Conservation (phyloP, 2,888 invertebrate genomes). For the Dolichomitus sp. region DNA sequence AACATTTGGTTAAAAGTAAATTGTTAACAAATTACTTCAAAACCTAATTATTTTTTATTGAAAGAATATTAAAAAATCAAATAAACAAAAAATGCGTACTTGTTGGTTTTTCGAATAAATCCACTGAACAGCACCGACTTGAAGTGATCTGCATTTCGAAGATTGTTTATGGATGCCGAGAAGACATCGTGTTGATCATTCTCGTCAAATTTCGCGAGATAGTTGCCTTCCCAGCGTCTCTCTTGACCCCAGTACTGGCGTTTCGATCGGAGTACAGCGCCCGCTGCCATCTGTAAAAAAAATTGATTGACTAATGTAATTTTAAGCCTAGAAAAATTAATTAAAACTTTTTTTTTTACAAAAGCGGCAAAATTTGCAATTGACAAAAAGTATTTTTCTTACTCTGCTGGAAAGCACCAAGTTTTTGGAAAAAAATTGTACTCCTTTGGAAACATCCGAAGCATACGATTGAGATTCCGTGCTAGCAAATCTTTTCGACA, state of each 20-base stretch:
- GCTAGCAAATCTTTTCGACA: constrained; percentile 96
- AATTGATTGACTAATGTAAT: background rate
- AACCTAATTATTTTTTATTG: background rate
- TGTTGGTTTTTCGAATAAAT: constrained; percentile 83
- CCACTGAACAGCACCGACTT: constrained; percentile 86
- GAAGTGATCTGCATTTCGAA: constrained; percentile 91
- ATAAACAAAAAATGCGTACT: constrained; percentile 67
- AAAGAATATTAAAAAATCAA: background rate
- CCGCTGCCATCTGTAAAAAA: constrained; percentile 89
- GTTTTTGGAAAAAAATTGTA: constrained; percentile 97
- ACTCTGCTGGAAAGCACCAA: constrained; percentile 98
- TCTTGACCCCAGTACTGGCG: constrained; percentile 91
- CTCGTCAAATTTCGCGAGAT: constrained; percentile 90
- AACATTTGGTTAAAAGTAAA: background rate
- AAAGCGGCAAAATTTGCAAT: background rate
- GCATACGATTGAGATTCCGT: constrained; percentile 96
- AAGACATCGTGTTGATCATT: constrained; percentile 90
- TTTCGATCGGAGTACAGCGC: constrained; percentile 90
- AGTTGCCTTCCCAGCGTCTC: constrained; percentile 95
- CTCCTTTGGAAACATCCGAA: constrained; percentile 94
- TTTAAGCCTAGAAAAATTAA: no score
- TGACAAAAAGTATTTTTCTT: constrained; percentile 81
- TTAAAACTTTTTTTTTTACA: no score
- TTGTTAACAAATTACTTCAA: background rate
- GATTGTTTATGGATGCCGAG: constrained; percentile 90